Percentiles rank a stretch among this genome's conserved stretches.
Evolutionary conservation across 2,113 vertebrate species (phyloP).

Genomic region (Arvicanthis niloticus): DNA sequence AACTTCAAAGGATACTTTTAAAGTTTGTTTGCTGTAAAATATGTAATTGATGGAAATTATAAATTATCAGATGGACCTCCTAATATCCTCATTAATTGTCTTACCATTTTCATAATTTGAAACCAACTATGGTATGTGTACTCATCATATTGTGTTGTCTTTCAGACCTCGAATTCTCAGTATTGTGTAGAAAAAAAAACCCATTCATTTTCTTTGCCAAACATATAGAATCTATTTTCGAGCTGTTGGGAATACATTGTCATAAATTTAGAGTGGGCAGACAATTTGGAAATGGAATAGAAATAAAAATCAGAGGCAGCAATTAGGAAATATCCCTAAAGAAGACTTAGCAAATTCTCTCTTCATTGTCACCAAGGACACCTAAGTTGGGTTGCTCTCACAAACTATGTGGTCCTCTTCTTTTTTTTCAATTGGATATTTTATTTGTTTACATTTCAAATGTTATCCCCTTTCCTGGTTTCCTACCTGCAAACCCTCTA

Average conservation of each 20-base stretch:
- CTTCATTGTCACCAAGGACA: not conserved
- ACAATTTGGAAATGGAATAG: not conserved
- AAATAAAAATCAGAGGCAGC: not conserved
- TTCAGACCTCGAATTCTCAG: not conserved
- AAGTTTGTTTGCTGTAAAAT: constrained; percentile 16
- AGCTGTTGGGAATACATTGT: not conserved
- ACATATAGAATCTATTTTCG: not conserved
- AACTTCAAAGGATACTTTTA: not conserved
- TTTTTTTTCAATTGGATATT: not conserved
- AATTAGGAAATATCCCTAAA: not conserved
- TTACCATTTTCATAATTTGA: not conserved
- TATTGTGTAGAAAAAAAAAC: not conserved
- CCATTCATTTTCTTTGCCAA: not conserved
- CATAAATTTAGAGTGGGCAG: not conserved
- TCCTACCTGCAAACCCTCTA: too few relatives aligned
- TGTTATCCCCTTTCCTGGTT: too few relatives aligned
- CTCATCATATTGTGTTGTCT: not conserved
- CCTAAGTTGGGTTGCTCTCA: not conserved
- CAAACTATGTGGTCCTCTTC: not conserved
- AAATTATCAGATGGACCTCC: not conserved
- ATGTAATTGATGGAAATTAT: not conserved
- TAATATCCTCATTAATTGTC: not conserved
- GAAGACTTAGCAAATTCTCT: not conserved
- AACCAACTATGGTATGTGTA: not conserved
- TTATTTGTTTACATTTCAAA: too few relatives aligned